Percentiles rank a stretch among this genome's conserved stretches.
Conservation (phyloP, 2,797 vertebrate genomes). For the Melanotaenia parkinsoni region DNA sequence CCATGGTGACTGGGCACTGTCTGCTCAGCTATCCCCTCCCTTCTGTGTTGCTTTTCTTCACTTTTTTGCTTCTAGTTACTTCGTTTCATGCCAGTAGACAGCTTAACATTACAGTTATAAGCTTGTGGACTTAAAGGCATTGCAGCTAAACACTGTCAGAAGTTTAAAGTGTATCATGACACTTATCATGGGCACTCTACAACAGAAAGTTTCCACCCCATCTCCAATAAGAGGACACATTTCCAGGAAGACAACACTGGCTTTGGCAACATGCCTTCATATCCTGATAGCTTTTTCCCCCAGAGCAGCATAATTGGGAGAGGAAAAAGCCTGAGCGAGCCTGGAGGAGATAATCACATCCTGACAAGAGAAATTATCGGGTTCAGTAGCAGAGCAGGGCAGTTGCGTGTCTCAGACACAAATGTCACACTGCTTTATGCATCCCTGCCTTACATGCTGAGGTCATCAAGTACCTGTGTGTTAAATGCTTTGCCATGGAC, state of each 20-base stretch:
- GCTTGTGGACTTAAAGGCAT: slow-evolving; percentile 14
- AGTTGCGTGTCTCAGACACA: slow-evolving; percentile 53
- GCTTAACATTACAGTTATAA: slow-evolving; percentile 20
- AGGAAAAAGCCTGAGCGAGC: slow-evolving; percentile 23
- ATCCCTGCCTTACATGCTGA: slow-evolving; percentile 34
- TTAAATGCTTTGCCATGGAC: slow-evolving; percentile 65
- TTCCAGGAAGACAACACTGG: slow-evolving; percentile 14
- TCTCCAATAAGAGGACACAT: slow-evolving; percentile 13
- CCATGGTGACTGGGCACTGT: slow-evolving; percentile 78
- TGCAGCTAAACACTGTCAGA: neutral
- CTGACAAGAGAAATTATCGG: slow-evolving; percentile 71
- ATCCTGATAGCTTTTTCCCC: slow-evolving; percentile 46
- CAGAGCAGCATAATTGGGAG: slow-evolving; percentile 54
- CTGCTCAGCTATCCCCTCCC: slow-evolving; percentile 51
- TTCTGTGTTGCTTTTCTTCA: slow-evolving; percentile 14
- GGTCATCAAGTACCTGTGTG: slow-evolving; percentile 54
- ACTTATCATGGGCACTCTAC: slow-evolving; percentile 14
- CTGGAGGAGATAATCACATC: slow-evolving; percentile 71
- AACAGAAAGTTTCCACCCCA: slow-evolving; percentile 4
- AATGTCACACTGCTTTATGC: slow-evolving; percentile 65
- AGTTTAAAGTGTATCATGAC: neutral
- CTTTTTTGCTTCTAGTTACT: slow-evolving; percentile 48
- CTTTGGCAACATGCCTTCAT: slow-evolving; percentile 39
- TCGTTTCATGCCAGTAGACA: slow-evolving; percentile 32
- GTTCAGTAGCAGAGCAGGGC: slow-evolving; percentile 55